phyloP scores from a whole-genome alignment of 2,113 vertebrate genomes.

The Megaceryle torquata region DNA sequence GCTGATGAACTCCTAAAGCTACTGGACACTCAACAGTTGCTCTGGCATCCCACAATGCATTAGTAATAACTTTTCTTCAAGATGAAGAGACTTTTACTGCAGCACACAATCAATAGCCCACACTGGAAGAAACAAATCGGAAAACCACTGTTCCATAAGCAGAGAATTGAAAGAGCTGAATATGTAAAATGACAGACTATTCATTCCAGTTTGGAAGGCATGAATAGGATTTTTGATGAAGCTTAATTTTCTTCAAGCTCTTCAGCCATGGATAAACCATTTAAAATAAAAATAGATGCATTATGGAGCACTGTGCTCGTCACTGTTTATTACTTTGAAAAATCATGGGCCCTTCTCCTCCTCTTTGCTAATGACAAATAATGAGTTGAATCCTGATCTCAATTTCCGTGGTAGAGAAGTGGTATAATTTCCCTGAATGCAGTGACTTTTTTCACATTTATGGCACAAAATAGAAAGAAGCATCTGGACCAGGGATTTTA shows the following conservation, averaged over 20 bases:
- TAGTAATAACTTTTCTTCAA: slow-evolving; percentile 47
- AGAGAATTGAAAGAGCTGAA: slow-evolving; percentile 50
- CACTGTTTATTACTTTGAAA: slow-evolving; percentile 64
- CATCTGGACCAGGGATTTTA: not conserved
- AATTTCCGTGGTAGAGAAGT: not conserved
- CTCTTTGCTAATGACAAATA: slow-evolving; percentile 46
- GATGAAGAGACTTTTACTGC: slow-evolving; percentile 42
- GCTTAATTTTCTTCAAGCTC: slow-evolving; percentile 66
- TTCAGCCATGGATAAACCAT: slow-evolving; percentile 61
- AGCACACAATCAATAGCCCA: slow-evolving; percentile 39
- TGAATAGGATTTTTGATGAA: slow-evolving; percentile 68
- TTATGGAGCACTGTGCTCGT: slow-evolving; percentile 10
- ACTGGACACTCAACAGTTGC: slow-evolving; percentile 18
- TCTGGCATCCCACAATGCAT: not conserved
- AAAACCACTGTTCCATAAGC: slow-evolving; percentile 61
- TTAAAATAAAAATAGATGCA: slow-evolving; percentile 70
- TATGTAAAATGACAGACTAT: slow-evolving; percentile 71
- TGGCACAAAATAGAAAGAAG: not conserved
- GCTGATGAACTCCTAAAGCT: slow-evolving; percentile 36
- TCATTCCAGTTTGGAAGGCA: slow-evolving; percentile 70
- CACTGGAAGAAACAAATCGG: slow-evolving; percentile 63
- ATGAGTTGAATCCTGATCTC: slow-evolving; percentile 16
- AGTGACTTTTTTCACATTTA: not conserved
- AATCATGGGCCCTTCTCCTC: not conserved
- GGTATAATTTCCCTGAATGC: not conserved